These are phyloP conservation scores for Bombyx mandarina DNA, from an alignment of 1,140 invertebrate genomes.

Conservation along the genomic window DNA sequence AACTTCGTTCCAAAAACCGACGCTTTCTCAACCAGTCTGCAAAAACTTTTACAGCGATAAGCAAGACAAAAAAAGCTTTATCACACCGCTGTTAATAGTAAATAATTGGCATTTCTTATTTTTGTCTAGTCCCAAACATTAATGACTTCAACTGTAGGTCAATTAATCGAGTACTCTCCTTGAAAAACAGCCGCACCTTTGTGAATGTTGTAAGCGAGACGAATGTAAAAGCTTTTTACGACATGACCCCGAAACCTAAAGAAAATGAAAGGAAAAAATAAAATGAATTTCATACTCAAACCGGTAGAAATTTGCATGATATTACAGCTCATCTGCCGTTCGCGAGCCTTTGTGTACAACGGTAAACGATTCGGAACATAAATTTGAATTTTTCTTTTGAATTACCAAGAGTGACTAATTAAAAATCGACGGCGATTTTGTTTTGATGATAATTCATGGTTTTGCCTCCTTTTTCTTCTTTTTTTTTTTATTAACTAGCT, in stretches of 20 bases:
- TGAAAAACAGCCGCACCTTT: constrained; percentile 32
- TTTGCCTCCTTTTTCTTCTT: neutral
- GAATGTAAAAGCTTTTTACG: constrained; percentile 46
- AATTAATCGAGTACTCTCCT: constrained; percentile 26
- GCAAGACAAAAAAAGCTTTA: too few relatives aligned
- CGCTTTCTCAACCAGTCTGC: too few relatives aligned
- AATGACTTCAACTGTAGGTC: constrained; percentile 10
- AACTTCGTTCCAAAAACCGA: too few relatives aligned
- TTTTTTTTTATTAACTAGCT: too few relatives aligned
- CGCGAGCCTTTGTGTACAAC: constrained; percentile 28
- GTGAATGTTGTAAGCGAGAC: constrained; percentile 44
- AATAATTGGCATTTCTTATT: too few relatives aligned
- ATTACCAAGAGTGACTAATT: constrained; percentile 11
- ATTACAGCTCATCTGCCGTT: constrained; percentile 43
- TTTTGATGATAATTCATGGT: neutral
- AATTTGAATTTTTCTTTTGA: constrained; percentile 30
- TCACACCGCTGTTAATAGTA: too few relatives aligned
- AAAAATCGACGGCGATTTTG: neutral
- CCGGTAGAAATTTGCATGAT: constrained; percentile 53
- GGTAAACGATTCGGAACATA: constrained; percentile 32
- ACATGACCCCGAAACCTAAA: constrained; percentile 29
- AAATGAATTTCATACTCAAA: constrained; percentile 48
- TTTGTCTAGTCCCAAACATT: too few relatives aligned
- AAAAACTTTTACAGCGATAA: too few relatives aligned
- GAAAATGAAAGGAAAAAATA: constrained; percentile 44